A percentile compares a stretch with the other conserved stretches of the same genome.
These are phyloP conservation scores for Carpatolechia fugitivella DNA, from an alignment of 2,888 invertebrate species.

Conservation along the genomic window DNA sequence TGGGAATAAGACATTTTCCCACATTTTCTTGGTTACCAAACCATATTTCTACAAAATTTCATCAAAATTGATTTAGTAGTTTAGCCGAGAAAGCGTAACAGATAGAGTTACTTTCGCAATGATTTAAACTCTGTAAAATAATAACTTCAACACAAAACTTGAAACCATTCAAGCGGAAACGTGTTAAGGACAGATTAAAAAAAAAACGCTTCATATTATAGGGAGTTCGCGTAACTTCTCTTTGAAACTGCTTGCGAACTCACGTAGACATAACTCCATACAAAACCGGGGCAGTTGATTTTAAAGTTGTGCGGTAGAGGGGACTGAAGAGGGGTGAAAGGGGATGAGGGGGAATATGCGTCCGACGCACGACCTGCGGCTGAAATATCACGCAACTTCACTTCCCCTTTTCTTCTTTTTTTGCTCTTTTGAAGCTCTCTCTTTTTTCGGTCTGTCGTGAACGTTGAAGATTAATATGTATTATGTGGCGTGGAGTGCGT, in stretches of 20 bases:
- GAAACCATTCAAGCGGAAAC: not conserved
- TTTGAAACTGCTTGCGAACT: slow-evolving; percentile 1
- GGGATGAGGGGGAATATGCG: not conserved
- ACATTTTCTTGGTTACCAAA: no score
- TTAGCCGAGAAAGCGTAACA: no score
- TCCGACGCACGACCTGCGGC: slow-evolving; percentile 24
- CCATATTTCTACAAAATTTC: no score
- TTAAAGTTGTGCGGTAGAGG: slow-evolving; percentile 18
- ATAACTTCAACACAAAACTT: not conserved
- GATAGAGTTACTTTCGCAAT: no score
- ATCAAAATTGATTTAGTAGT: no score
- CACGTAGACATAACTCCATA: slow-evolving; percentile 16
- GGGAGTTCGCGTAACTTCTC: slow-evolving; percentile 11
- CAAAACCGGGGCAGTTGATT: slow-evolving; percentile 23
- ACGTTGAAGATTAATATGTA: no score
- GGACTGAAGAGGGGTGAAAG: not conserved
- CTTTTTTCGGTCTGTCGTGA: slow-evolving; percentile 17
- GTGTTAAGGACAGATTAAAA: slow-evolving; percentile 1
- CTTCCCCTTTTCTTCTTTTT: slow-evolving; percentile 28
- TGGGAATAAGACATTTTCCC: no score
- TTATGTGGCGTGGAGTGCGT: no score
- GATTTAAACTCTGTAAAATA: no score
- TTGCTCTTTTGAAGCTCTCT: slow-evolving; percentile 24
- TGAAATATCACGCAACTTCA: slow-evolving; percentile 36
- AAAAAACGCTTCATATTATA: slow-evolving; percentile 3